A percentile compares a stretch with the other conserved stretches of the same genome.
Conservation (phyloP, 2,888 invertebrate species). For the Drosophila nr. perissopoda region DNA sequence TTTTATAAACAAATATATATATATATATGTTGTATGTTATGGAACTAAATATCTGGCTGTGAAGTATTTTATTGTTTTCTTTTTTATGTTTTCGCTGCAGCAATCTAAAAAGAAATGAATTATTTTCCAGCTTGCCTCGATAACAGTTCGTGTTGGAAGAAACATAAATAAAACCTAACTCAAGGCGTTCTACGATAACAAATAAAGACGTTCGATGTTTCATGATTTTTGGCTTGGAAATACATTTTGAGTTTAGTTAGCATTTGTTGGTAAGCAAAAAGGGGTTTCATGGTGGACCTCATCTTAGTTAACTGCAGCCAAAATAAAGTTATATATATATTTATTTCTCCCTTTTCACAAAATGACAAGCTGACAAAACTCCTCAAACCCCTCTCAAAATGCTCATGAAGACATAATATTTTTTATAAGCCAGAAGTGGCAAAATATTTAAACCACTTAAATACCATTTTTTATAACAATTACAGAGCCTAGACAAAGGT, state of each 20-base stretch:
- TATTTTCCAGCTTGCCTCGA: background rate
- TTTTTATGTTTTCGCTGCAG: background rate
- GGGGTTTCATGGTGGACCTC: background rate
- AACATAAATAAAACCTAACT: background rate
- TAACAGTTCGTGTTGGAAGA: background rate
- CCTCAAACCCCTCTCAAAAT: conserved; percentile 6
- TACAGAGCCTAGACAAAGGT: conserved; percentile 11
- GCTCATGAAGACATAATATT: conserved; percentile 38
- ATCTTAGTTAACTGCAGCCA: background rate
- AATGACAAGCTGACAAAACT: background rate
- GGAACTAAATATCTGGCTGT: background rate
- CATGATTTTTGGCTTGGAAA: background rate
- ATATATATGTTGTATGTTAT: background rate
- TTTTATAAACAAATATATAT: too few relatives aligned
- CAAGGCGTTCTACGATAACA: background rate
- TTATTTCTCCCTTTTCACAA: too few relatives aligned
- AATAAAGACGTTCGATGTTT: background rate
- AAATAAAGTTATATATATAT: background rate
- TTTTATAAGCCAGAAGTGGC: conserved; percentile 12
- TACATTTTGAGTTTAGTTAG: background rate
- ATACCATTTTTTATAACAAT: conserved; percentile 23
- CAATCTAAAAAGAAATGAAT: background rate
- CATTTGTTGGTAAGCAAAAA: background rate
- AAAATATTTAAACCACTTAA: conserved; percentile 37
- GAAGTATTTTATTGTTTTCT: background rate